Evolutionary conservation across 2,113 vertebrate species (phyloP).

Genomic region (Dendrocopos noguchii): DNA sequence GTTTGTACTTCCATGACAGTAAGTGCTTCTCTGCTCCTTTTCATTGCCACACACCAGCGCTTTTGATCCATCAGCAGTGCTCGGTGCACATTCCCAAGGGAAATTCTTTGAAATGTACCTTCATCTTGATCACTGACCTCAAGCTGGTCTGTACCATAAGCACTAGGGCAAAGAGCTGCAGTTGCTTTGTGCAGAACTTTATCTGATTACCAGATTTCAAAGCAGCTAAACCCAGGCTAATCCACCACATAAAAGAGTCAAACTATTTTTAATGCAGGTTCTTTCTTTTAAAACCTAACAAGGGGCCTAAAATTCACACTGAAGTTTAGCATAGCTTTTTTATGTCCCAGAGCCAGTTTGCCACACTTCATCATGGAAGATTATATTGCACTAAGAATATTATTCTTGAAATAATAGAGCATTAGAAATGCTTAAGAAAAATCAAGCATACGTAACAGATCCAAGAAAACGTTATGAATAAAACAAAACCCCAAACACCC

Average conservation of each 20-base stretch:
- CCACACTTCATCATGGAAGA: slow-evolving; percentile 3
- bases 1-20: slow-evolving; percentile 40
- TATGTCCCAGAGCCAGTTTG: neutral
- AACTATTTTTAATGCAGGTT: slow-evolving; percentile 62
- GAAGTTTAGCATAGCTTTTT: neutral
- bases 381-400: slow-evolving; percentile 8
- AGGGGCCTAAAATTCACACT: slow-evolving; percentile 29
- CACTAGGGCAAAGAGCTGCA: slow-evolving; percentile 48
- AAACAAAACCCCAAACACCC: neutral
- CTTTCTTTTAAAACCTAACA: slow-evolving; percentile 38
- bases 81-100: slow-evolving; percentile 59
- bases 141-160: slow-evolving; percentile 50
- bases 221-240: slow-evolving; percentile 64
- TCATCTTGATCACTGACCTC: slow-evolving; percentile 73
- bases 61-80: slow-evolving; percentile 71
- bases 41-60: slow-evolving; percentile 23
- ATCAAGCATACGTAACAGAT: neutral
- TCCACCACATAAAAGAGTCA: slow-evolving; percentile 62
- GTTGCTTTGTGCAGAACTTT: slow-evolving; percentile 65
- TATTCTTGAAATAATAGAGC: slow-evolving; percentile 12
- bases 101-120: slow-evolving; percentile 78
- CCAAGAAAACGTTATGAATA: neutral
- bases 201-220: slow-evolving; percentile 79
- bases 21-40: slow-evolving; percentile 49
- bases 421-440: neutral